These are phyloP conservation scores for Enteromius treurensis DNA, from an alignment of 2,797 vertebrate species.

Conservation along the genomic window DNA sequence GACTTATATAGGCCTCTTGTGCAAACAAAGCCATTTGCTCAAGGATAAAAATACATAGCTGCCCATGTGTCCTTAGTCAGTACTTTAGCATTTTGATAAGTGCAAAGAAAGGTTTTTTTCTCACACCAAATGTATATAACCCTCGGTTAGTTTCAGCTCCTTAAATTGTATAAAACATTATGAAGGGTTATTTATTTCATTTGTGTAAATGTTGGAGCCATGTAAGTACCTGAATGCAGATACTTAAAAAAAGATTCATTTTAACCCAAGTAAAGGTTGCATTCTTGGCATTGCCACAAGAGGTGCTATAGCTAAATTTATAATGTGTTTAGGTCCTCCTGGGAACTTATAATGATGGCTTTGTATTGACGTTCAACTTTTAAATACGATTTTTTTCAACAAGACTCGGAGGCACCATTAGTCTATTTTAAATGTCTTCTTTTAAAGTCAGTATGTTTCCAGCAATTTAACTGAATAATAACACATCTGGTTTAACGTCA, in stretches of 20 bases:
- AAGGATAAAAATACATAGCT: conserved; percentile 48
- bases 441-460: background rate
- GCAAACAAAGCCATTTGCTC: conserved; percentile 56
- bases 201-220: background rate
- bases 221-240: conserved; percentile 10
- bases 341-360: background rate
- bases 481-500: background rate
- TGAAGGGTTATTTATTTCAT: background rate
- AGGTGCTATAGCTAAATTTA: background rate
- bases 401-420: background rate
- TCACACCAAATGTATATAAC: conserved; percentile 13
- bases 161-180: conserved; percentile 22
- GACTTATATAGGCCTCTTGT: conserved; percentile 54
- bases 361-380: no score
- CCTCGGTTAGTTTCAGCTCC: conserved; percentile 7
- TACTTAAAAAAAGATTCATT: background rate
- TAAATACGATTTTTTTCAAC: no score
- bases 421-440: background rate
- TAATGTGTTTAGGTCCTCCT: background rate
- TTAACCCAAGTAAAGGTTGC: background rate
- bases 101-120: background rate
- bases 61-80: conserved; percentile 27
- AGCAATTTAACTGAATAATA: background rate
- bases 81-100: conserved; percentile 2
- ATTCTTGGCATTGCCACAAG: background rate